A percentile compares a stretch with the other conserved stretches of the same genome.
phyloP scores from a whole-genome alignment of 2,113 vertebrate species.

The Brienomyrus brachyistius region DNA sequence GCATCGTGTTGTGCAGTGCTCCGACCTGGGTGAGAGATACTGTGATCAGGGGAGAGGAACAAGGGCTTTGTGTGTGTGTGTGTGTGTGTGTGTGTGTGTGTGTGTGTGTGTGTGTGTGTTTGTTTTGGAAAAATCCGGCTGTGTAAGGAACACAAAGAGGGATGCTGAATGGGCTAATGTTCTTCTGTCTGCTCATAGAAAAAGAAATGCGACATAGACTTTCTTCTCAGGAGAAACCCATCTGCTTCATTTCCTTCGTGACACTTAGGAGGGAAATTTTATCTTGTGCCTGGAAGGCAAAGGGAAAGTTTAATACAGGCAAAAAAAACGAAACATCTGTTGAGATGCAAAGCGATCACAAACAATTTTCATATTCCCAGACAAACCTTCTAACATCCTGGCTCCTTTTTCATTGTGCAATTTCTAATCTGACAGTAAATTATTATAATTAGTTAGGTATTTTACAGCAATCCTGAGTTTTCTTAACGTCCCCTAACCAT shows the following conservation, averaged over 20 bases:
- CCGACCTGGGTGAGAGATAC: slow-evolving; percentile 72
- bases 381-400: background rate
- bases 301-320: slow-evolving; percentile 30
- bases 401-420: background rate
- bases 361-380: background rate
- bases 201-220: slow-evolving; percentile 7
- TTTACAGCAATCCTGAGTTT: background rate
- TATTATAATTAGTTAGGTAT: background rate
- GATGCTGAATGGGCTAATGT: background rate
- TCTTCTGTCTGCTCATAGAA: background rate
- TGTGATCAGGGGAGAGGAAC: background rate
- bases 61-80: background rate
- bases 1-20: slow-evolving; percentile 77
- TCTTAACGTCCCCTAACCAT: background rate
- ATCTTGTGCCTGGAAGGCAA: slow-evolving; percentile 34
- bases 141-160: background rate
- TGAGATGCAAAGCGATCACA: background rate
- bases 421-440: background rate
- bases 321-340: background rate
- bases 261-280: slow-evolving; percentile 24
- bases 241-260: slow-evolving; percentile 31
- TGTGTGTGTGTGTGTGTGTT: background rate
- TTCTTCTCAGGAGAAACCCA: slow-evolving; percentile 31
- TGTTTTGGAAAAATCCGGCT: background rate
- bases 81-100: background rate